Evolutionary conservation across 2,113 vertebrate genomes (phyloP).

Genomic region (Lates calcarifer): DNA sequence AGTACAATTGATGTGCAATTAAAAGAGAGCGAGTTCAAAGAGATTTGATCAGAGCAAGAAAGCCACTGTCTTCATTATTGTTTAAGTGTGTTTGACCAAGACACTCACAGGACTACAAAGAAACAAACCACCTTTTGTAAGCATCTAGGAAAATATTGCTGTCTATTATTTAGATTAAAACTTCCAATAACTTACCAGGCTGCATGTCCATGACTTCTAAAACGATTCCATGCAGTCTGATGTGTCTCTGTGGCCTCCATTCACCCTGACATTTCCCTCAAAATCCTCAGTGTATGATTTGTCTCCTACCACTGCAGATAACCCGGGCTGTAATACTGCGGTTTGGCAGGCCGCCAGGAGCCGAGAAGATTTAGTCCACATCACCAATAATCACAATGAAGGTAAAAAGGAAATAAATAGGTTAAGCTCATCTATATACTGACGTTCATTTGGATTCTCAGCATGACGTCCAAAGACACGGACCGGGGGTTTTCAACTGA

Average conservation of each 20-base stretch:
- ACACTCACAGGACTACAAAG: not conserved
- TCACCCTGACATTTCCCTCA: constrained; percentile 38
- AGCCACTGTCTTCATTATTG: not conserved
- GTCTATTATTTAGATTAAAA: constrained; percentile 21
- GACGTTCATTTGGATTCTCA: constrained; percentile 43
- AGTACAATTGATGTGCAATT: constrained; percentile 63
- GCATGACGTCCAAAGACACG: not conserved
- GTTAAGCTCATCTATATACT: constrained; percentile 58
- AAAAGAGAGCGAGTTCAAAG: not conserved
- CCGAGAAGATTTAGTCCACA: constrained; percentile 84
- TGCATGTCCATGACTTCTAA: not conserved
- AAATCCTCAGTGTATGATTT: constrained; percentile 57
- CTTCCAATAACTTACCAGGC: not conserved
- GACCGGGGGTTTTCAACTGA: not conserved
- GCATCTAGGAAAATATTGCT: not conserved
- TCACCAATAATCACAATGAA: constrained; percentile 87
- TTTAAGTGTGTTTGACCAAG: not conserved
- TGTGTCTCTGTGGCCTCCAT: constrained; percentile 13
- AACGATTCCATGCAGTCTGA: constrained; percentile 22
- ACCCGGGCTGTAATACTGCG: constrained; percentile 74
- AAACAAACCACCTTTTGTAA: not conserved
- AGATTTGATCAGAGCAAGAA: not conserved
- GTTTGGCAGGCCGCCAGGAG: constrained; percentile 84
- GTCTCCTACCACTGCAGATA: constrained; percentile 66
- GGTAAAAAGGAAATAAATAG: constrained; percentile 83